These are phyloP conservation scores for Hippopotamus amphibius DNA, from an alignment of 2,113 vertebrate species.

Conservation along the genomic window DNA sequence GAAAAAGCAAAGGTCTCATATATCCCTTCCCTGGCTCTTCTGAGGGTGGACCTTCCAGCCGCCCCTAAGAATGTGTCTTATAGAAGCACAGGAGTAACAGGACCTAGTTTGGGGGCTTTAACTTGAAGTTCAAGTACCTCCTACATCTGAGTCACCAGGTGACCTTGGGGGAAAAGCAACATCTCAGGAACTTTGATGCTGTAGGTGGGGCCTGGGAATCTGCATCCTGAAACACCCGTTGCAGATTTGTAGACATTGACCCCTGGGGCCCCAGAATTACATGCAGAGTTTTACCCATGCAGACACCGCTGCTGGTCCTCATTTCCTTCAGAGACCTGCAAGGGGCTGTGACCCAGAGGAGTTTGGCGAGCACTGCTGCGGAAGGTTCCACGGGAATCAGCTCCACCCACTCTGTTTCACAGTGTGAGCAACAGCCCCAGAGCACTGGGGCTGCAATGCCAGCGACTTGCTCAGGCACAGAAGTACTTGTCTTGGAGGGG, in stretches of 20 bases:
- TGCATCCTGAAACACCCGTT: not conserved
- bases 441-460: not conserved
- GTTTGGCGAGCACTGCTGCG: not conserved
- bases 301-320: not conserved
- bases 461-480: not conserved
- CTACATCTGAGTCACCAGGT: not conserved
- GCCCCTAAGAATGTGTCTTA: not conserved
- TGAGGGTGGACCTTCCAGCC: not conserved
- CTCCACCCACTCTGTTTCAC: not conserved
- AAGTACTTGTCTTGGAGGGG: not conserved
- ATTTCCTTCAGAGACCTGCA: not conserved
- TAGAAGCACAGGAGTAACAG: not conserved
- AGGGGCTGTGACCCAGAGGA: not conserved
- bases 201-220: not conserved
- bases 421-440: fast-evolving
- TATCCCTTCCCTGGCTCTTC: not conserved
- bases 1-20: not conserved
- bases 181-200: not conserved
- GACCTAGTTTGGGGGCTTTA: not conserved
- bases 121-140: not conserved
- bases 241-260: not conserved
- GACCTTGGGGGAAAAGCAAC: not conserved
- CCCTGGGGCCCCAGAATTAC: not conserved
- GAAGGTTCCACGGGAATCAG: not conserved
- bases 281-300: not conserved